Base-by-base conservation (phyloP, 2,797 vertebrate genomes). In the Phalanger gymnotis region DNA sequence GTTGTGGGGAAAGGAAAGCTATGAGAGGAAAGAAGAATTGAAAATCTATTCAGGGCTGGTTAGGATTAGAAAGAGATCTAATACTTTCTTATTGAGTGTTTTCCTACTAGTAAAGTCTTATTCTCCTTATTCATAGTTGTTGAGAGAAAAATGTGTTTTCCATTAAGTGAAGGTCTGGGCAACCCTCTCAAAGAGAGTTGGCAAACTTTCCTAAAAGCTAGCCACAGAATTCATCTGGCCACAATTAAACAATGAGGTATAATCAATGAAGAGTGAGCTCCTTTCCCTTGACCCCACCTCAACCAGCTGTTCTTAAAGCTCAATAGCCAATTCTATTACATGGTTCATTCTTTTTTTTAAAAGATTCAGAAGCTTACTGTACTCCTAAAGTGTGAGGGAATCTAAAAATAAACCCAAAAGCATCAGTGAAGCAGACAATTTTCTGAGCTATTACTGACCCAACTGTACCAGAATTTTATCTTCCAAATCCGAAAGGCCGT, bases 351-450 rank as follows among this genome's bases (percentile, higher is more conserved):
- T 28, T 51, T 30, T 92, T 92, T 81, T 93, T 92, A 4, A 0
- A 53, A 91, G 91, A 94, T 40, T 56, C 53, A 53, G 95, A 53
- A 94, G 16, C 58, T 53, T 53, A 13, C 57, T 94, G 53, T 61
- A 91, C 40, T 92, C 94, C 55, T 93, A 56, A 87, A 93, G 54
- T 53, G 94, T 96, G 54, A 92, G 54, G 3, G 28, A 61, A 51
- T 53, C 11, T 53, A 94, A 93, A 96, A 93, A 89, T 95, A 96
- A 95, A 89, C 27, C 30, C 55, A 25, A 58, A 95, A 55, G 56
- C 53, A 61, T 52, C 54, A 90, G 6, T 28, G 66, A 34, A 58
- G 31, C 54, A 91, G 51, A 90, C 53, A 25, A 13, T 87, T 94
- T 95, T 61, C 61, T 53, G 57, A 73, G 96, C 95, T 89, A 90